phyloP scores from a whole-genome alignment of 2,888 invertebrate species.

The Euspilapteryx auroguttella region DNA sequence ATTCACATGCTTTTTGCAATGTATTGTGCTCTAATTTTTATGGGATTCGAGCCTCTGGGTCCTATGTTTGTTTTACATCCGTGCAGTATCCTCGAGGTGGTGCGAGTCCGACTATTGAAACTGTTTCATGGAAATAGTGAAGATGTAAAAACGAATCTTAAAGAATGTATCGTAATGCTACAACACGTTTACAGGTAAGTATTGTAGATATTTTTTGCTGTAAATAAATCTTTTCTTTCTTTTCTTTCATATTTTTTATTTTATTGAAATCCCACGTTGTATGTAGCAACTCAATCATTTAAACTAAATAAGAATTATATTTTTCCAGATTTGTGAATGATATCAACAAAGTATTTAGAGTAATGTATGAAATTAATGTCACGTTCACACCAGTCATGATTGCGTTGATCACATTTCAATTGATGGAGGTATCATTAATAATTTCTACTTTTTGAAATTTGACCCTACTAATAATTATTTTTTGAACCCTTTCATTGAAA shows the following conservation, averaged over 20 bases:
- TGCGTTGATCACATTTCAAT: slow-evolving; percentile 27
- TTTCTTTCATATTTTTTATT: too few species aligned
- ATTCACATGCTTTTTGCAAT: slow-evolving; percentile 15
- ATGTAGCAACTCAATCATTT: too few species aligned
- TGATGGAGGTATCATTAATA: slow-evolving; percentile 18
- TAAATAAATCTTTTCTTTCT: too few species aligned
- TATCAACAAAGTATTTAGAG: slow-evolving; percentile 16
- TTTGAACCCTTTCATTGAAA: too few species aligned
- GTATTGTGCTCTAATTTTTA: slow-evolving; percentile 18
- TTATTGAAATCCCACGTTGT: too few species aligned
- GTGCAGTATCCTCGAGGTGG: slow-evolving; percentile 30
- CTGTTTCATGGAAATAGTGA: slow-evolving; percentile 13
- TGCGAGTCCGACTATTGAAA: slow-evolving; percentile 18
- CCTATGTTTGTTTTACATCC: slow-evolving; percentile 32
- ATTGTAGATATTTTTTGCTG: slow-evolving; percentile 11
- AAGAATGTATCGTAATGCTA: slow-evolving; percentile 21
- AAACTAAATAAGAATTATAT: slow-evolving; percentile 4
- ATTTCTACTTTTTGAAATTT: slow-evolving; percentile 4
- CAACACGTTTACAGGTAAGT: neutral
- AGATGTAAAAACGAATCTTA: slow-evolving; percentile 18
- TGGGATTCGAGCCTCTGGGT: slow-evolving; percentile 35
- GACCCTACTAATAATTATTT: neutral
- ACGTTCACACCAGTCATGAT: slow-evolving; percentile 28
- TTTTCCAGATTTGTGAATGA: slow-evolving; percentile 19
- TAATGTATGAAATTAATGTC: slow-evolving; percentile 30